Evolutionary conservation across 2,888 invertebrate species (phyloP).

Genomic region (Acrobeloides nanus): DNA sequence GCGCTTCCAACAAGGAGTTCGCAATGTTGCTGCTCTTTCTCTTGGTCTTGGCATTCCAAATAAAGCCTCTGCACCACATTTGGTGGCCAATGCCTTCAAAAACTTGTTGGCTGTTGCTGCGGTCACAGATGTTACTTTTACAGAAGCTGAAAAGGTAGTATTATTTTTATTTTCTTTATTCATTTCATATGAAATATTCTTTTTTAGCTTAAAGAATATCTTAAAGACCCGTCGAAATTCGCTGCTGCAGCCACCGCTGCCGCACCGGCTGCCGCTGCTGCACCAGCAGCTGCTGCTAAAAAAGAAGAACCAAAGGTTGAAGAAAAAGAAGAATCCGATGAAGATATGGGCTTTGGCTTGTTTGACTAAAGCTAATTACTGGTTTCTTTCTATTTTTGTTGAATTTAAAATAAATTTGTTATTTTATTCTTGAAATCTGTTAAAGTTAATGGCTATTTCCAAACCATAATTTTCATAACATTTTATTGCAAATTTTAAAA

Average conservation of each 20-base stretch:
- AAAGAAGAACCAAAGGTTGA: too few species aligned
- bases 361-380: constrained; percentile 55
- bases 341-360: constrained; percentile 84
- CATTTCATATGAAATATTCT: too few species aligned
- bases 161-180: too few species aligned
- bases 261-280: constrained; percentile 64
- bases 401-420: constrained; percentile 16
- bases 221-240: constrained; percentile 72
- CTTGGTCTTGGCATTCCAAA: constrained; percentile 91
- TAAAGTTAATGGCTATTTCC: too few species aligned
- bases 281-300: constrained; percentile 63
- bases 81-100: constrained; percentile 94
- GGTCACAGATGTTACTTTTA: constrained; percentile 87
- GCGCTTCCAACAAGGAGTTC: constrained; percentile 67
- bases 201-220: constrained; percentile 57
- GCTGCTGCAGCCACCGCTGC: constrained; percentile 63
- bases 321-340: constrained; percentile 77
- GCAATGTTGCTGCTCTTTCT: constrained; percentile 85
- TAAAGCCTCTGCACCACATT: constrained; percentile 90
- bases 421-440: too few species aligned
- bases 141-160: constrained; percentile 63
- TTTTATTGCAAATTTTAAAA: too few species aligned
- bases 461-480: too few species aligned
- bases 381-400: constrained; percentile 27
- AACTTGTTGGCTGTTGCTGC: constrained; percentile 92